Evolutionary conservation across 2,113 vertebrate genomes (phyloP), one percentile per base, ranked within the genome.

Genomic region (Lipotes vexillifer): DNA sequence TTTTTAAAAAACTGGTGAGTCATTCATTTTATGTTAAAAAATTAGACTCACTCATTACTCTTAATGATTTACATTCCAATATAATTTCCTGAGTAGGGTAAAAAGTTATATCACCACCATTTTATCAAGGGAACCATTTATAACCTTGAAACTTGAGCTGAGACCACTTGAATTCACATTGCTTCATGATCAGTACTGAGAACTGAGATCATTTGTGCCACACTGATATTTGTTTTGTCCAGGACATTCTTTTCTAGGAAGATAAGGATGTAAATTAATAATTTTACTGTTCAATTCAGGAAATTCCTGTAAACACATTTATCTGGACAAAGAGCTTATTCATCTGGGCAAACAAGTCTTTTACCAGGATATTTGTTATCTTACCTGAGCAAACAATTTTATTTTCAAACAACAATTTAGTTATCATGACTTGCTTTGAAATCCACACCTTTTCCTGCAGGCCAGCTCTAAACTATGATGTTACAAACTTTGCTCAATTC

Each of bases 261-360:
- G 57, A 84, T 93, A 96, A 95, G 27, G 1, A 0, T 68, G 1
- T 31, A 71, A 90, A 88, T 44, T 81, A 95, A 71, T 72, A 17
- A 93, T 65, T 87, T 75, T 71, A 36, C 3, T 81, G 36, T 92
- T 96, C 88, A 44, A 29, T 87, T 59, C 20, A 59, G 36, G 3
- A 82, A 94, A 92, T 78, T 75, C 57, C 65, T 85, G 11, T 83
- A 90, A 95, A 92, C 66, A 77, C 23, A 68, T 90, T 59, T 88
- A 83, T 94, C 38, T 96, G 46, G 27, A 83, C 49, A 93, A 36
- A 55, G 25, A 69, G 31, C 61, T 82, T 59, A 81, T 46, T 72
- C n/a, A 74, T 63, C 21, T 68, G 57, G 20, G 31, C 17, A 97
- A 93, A 97, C 41, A 93, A 27, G 4, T 72, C n/a, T 88, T 89